These are phyloP conservation scores for Chrysolina haemoptera DNA, from an alignment of 2,888 invertebrate genomes.

Conservation along the genomic window DNA sequence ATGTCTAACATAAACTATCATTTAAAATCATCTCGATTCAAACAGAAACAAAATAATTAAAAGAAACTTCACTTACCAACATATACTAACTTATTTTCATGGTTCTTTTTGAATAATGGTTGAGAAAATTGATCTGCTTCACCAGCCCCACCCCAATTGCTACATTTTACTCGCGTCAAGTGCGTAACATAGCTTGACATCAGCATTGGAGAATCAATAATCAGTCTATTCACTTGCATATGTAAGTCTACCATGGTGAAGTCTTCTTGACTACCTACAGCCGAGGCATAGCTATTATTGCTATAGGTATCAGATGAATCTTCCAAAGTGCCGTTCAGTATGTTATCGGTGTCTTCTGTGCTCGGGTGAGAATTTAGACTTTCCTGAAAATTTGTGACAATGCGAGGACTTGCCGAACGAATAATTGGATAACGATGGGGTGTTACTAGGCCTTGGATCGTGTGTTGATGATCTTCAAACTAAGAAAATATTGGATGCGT, in stretches of 20 bases:
- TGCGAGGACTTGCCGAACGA: constrained; percentile 56
- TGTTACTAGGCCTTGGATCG: constrained; percentile 66
- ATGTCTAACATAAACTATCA: too few relatives aligned
- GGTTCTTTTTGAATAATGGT: constrained; percentile 84
- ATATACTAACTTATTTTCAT: constrained; percentile 82
- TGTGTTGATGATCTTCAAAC: constrained; percentile 61
- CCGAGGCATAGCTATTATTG: constrained; percentile 90
- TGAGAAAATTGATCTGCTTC: constrained; percentile 85
- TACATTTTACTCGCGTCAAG: constrained; percentile 85
- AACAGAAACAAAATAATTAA: too few relatives aligned
- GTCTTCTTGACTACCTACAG: constrained; percentile 93
- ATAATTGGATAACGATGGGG: constrained; percentile 63
- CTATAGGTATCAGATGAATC: constrained; percentile 86
- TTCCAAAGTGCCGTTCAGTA: constrained; percentile 52
- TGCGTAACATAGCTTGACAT: constrained; percentile 96
- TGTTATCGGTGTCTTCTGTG: constrained; percentile 44
- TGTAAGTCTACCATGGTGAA: constrained; percentile 93
- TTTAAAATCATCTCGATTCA: too few relatives aligned
- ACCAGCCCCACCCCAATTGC: constrained; percentile 81
- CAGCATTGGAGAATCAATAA: constrained; percentile 92
- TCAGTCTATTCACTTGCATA: constrained; percentile 88
- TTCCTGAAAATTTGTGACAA: constrained; percentile 32
- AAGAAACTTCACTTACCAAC: constrained; percentile 72
- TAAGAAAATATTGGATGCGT: constrained; percentile 39
- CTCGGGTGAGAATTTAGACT: constrained; percentile 39